Evolutionary conservation across 2,888 invertebrate species (phyloP), one percentile per base, ranked within the genome.

Genomic region (Aphelenchoides bicaudatus): DNA sequence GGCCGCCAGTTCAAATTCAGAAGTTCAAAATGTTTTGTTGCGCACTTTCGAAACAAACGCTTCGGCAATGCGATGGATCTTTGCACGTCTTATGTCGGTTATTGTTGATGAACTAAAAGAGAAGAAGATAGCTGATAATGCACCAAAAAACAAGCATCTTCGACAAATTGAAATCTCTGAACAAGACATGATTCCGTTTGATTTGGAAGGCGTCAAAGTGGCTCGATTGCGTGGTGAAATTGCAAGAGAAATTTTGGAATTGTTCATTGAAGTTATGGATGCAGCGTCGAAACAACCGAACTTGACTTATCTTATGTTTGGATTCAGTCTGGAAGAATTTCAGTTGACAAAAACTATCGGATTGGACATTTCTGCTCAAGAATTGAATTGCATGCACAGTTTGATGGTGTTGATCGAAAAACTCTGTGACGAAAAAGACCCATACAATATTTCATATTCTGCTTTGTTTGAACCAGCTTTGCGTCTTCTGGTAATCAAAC

Each of bases 401-500:
- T 59, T 74, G n/a, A 39, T 77, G n/a, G 59, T 69, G 8, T 61
- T 77, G 2, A 50, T 72, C 21, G 66, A 73, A n/a, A 57, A 62
- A 23, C 67, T 75, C 37, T 61, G 64, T 10, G 27, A 51, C 3
- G 52, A 62, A 3, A 23, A 56, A 10, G 54, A 61, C 4, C 73
- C 73, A 2, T 63, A 72, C 38, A 21, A 39, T 5, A 54, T 66
- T 5, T 62, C 66, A 1, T 75, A 63, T 52, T 69, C 75, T 5
- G 74, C 70, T 1, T 56, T 75, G 5, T 58, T 71, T 39, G 75
- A 75, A 47, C 75, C 76, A 3, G 59, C 65, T 5, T 67, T 77
- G 25, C 58, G 76, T 8, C 52, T 75, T 13, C 46, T 75, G 59
- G 73, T 73, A 23, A 31, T 56, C 51, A 19, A 16, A 19, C 8